Percentiles rank a stretch among this genome's conserved stretches.
phyloP scores from a whole-genome alignment of 2,113 vertebrate genomes.

The Tonatia bakeri region DNA sequence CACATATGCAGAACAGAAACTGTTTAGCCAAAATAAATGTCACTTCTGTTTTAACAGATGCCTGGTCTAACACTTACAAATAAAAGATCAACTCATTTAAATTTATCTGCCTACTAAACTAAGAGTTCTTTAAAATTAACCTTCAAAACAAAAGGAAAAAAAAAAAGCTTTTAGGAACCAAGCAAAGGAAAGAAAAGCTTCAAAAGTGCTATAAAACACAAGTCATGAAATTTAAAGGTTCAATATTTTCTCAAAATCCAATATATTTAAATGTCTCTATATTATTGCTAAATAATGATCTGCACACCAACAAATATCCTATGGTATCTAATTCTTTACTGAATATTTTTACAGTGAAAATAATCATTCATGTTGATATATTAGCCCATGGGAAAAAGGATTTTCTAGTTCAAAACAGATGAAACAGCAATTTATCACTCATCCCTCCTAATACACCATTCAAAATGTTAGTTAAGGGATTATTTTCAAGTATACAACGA shows the following conservation, averaged over 20 bases:
- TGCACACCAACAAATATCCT: not conserved
- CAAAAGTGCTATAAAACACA: not conserved
- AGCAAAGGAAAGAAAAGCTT: not conserved
- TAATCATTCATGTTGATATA: not conserved
- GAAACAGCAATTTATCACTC: not conserved
- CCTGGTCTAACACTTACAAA: slow-evolving; percentile 68
- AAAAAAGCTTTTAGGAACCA: not conserved
- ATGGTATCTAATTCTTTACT: not conserved
- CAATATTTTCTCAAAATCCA: slow-evolving; percentile 25
- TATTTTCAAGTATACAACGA: not conserved
- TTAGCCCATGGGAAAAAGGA: not conserved
- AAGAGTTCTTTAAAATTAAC: slow-evolving; percentile 39
- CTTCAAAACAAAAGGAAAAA: slow-evolving; percentile 7
- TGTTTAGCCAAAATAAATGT: slow-evolving; percentile 71
- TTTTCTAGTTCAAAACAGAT: slow-evolving; percentile 10
- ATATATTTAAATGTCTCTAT: not conserved
- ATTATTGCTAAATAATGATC: not conserved
- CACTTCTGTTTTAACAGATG: slow-evolving; percentile 71
- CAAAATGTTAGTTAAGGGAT: not conserved
- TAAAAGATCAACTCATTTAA: slow-evolving; percentile 61
- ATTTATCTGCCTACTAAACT: slow-evolving; percentile 44
- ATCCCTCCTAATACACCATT: not conserved
- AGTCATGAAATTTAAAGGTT: not conserved
- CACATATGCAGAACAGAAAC: slow-evolving; percentile 67
- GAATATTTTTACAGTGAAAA: slow-evolving; percentile 7